Evolutionary conservation across 2,113 vertebrate genomes (phyloP).

Genomic region (Microcebus tavaratra): DNA sequence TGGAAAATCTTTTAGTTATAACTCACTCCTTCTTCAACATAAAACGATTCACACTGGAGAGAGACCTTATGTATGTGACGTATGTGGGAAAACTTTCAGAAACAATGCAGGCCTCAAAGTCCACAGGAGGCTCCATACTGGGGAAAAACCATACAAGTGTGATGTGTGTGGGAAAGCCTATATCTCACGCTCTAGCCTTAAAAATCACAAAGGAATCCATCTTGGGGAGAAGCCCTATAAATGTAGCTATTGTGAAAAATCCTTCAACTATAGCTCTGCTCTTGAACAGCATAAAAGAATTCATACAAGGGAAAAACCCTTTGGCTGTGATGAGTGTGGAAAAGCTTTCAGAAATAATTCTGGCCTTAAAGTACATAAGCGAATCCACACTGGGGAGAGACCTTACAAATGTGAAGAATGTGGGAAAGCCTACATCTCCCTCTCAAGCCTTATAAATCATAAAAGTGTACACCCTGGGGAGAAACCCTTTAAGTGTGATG

Average conservation of each 20-base stretch:
- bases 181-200: slow-evolving; percentile 80
- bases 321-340: slow-evolving; percentile 80
- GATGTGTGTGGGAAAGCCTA: slow-evolving; percentile 80
- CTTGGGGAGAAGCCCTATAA: slow-evolving; percentile 79
- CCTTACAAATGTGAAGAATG: slow-evolving; percentile 82
- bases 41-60: slow-evolving; percentile 80
- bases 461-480: slow-evolving; percentile 85
- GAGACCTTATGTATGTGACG: slow-evolving; percentile 77
- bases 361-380: slow-evolving; percentile 80
- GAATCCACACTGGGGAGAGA: slow-evolving; percentile 82
- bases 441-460: slow-evolving; percentile 82
- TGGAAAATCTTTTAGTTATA: slow-evolving; percentile 78
- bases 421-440: slow-evolving; percentile 81
- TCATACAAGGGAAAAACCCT: slow-evolving; percentile 80
- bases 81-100: slow-evolving; percentile 82
- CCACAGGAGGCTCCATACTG: slow-evolving; percentile 80
- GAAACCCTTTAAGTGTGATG: slow-evolving; percentile 81
- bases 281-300: slow-evolving; percentile 81
- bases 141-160: slow-evolving; percentile 81
- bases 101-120: slow-evolving; percentile 79
- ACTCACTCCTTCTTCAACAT: slow-evolving; percentile 78
- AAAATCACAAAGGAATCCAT: slow-evolving; percentile 82
- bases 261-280: slow-evolving; percentile 78
- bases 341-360: slow-evolving; percentile 82
- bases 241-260: slow-evolving; percentile 80